Evolutionary conservation across 2,113 vertebrate species (phyloP), one percentile per base, ranked within the genome.

Genomic region (Gallinago undulata): DNA sequence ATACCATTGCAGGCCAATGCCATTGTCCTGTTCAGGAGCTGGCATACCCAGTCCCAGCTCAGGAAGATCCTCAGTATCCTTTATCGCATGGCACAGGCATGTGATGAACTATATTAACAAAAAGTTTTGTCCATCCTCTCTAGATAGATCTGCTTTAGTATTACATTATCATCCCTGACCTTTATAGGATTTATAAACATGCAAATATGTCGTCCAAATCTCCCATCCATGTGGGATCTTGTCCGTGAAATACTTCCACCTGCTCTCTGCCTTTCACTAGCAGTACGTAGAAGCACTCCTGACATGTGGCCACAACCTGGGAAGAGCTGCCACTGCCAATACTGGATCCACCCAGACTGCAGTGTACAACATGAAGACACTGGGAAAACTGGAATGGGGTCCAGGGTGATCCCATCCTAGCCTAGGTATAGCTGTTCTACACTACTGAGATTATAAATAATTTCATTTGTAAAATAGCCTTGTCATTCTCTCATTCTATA

Each of bases 271-370:
- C 22, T 53, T 66, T 60, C 51, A 86, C 14, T 11, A 31, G 13
- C 16, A 48, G n/a, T 33, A 19, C 22, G 23, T 18, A 53, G 74
- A 91, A 94, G 19, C 25, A 19, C 8, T 60, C 22, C 48, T 57
- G 22, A 59, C n/a, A 28, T 0, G 2, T 27, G 50, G 12, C 14
- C 31, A 10, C 0, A 1, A 16, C 19, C n/a, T 35, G 17, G 16
- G 50, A 80, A 91, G 5, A 53, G 30, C 25, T 75, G n/a, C 7
- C 27, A 12, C 17, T 55, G 45, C 12, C 8, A 45, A 19, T 31
- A n/a, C 8, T 50, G 13, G 13, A 73, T 67, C 31, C n/a, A 55
- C 45, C 11, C 23, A 48, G 35, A 19, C 13, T 27, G 17, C 4
- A 12, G 10, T 19, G 17, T 19, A 13, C 45, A 59, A 84, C 23